Evolutionary conservation across 1,140 invertebrate genomes (phyloP), one percentile per base, ranked within the genome.

Genomic region (Caligus rogercresseyi): DNA sequence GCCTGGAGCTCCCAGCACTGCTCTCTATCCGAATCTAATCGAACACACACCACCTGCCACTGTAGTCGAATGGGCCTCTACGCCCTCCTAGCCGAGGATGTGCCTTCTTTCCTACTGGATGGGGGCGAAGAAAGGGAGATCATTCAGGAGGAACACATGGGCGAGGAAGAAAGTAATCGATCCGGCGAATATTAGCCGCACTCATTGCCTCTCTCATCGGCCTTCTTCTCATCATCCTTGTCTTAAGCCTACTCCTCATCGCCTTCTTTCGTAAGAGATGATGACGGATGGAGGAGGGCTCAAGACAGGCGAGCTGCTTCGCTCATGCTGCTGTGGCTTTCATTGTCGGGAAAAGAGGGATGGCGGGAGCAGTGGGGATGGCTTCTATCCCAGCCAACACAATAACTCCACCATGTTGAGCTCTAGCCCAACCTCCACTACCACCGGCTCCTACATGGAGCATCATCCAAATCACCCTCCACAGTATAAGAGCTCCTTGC

Each of bases 1-100:
- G 79, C 80, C 43, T 97, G 93, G 93, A 91, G 88, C 1, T 80
- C 85, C 64, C 85, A 90, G 74, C 92, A 93, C 11, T 97, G 93
- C 70, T 76, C 79, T 54, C 79, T 92, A 25, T 79, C 84, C 55
- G 77, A 77, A 63, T 85, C 84, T 20, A 96, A 96, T 74, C 69
- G 75, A 1, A 89, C 88, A 0, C 90, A 95, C 72, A 94, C 92
- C 1, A 79, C 85, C 1, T 98, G 94, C 74, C 80, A 84, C 64
- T 98, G 93, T 74, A 83, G 88, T 69, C 93, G 97, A 73, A 76
- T 97, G 18, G 97, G 92, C 7, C 94, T 94, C 76, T 97, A 97
- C 76, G 93, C 92, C 18, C 82, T 94, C 43, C 76, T 95, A 2
- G 93, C 93, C 89, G 87, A 90, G 72, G 81, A 89, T 4, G 80